Conservation (phyloP, 2,797 vertebrate genomes). For the Toxotes lorentzi region DNA sequence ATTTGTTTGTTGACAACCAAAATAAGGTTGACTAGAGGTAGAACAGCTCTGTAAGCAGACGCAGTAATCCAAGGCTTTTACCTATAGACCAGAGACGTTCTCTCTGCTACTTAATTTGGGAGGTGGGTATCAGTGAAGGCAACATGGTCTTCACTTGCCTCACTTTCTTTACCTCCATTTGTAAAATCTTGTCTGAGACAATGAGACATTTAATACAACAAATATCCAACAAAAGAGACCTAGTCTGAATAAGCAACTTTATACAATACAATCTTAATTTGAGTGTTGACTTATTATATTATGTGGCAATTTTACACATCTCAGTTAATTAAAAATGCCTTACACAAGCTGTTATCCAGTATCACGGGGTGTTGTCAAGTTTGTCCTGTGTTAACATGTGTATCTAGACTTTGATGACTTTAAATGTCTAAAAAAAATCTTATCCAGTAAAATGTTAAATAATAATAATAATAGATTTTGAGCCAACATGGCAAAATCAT, state of each 20-base stretch:
- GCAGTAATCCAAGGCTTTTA: slow-evolving; percentile 72
- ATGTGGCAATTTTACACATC: background rate
- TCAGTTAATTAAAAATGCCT: too few species aligned
- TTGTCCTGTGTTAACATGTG: too few species aligned
- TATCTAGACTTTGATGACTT: too few species aligned
- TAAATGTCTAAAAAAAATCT: too few species aligned
- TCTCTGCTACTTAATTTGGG: slow-evolving; percentile 82
- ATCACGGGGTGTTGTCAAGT: too few species aligned
- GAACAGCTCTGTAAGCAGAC: slow-evolving; percentile 76
- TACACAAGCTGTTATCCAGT: too few species aligned
- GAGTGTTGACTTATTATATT: background rate
- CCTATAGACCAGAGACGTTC: slow-evolving; percentile 76
- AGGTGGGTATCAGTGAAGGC: slow-evolving; percentile 85
- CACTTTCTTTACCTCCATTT: slow-evolving; percentile 85
- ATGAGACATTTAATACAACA: background rate
- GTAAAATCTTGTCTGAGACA: background rate
- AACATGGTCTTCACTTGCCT: slow-evolving; percentile 79
- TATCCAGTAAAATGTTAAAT: too few species aligned
- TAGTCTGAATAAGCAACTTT: background rate
- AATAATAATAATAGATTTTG: too few species aligned
- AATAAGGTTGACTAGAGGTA: background rate
- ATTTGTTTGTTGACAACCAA: background rate
- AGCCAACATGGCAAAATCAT: background rate
- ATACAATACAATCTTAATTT: background rate
- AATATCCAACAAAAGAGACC: background rate